A percentile compares a stretch with the other conserved stretches of the same genome.
phyloP scores from a whole-genome alignment of 2,888 invertebrate genomes.

The Sympetrum striolatum region DNA sequence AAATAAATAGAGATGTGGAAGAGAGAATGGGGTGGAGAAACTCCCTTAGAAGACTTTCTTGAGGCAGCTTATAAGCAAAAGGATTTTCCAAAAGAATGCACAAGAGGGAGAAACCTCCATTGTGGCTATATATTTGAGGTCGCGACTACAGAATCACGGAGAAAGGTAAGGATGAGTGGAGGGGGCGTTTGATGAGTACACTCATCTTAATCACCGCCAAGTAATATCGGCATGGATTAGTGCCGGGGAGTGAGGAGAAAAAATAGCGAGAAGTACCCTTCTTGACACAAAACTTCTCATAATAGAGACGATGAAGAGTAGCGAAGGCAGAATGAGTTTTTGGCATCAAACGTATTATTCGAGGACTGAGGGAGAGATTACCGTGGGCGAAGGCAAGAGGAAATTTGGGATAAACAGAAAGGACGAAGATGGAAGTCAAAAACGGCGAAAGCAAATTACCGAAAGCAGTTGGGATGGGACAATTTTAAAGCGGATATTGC shows the following conservation, averaged over 20 bases:
- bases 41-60: neutral
- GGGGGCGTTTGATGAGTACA: neutral
- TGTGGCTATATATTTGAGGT: neutral
- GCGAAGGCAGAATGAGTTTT: neutral
- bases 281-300: neutral
- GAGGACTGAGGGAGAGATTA: neutral
- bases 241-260: neutral
- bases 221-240: neutral
- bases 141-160: neutral
- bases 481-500: no score
- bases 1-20: constrained; percentile 5
- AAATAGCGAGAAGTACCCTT: neutral
- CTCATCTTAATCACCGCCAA: neutral
- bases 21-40: neutral
- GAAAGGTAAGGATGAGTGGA: neutral
- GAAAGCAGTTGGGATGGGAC: no score
- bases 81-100: neutral
- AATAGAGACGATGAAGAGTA: neutral
- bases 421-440: no score
- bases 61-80: neutral
- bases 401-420: no score
- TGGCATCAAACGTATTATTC: neutral
- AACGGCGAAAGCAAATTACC: no score
- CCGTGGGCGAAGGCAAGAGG: neutral
- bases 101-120: neutral